Conservation (phyloP, 2,113 vertebrate genomes). For the Deroptyus accipitrinus region DNA sequence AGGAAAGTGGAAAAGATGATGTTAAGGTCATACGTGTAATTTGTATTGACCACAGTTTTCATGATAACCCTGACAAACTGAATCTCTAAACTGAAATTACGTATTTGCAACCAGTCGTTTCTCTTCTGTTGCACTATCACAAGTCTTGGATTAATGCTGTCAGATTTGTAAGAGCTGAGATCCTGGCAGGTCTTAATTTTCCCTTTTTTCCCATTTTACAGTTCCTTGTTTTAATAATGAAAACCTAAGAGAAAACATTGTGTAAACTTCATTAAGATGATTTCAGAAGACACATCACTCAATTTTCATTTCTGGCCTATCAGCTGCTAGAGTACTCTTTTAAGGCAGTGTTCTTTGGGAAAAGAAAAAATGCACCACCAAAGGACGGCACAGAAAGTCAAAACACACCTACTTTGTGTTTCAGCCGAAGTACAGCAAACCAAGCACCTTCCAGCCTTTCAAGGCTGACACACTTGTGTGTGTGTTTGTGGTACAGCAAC, state of each 20-base stretch:
- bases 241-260: not conserved
- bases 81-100: not conserved
- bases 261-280: not conserved
- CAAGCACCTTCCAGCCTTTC: not conserved
- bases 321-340: not conserved
- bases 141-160: not conserved
- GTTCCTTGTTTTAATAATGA: not conserved
- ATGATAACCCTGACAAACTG: not conserved
- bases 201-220: not conserved
- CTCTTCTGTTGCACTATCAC: not conserved
- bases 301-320: slow-evolving; percentile 1
- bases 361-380: not conserved
- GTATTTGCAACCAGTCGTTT: not conserved
- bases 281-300: not conserved
- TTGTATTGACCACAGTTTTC: not conserved
- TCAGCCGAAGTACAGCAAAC: slow-evolving; percentile 19
- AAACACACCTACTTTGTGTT: not conserved
- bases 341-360: not conserved
- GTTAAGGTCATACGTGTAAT: not conserved
- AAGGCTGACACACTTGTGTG: not conserved
- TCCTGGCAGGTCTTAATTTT: not conserved
- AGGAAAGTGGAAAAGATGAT: not conserved
- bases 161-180: not conserved
- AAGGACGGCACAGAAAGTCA: not conserved
- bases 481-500: not conserved